Conservation (phyloP, 2,888 invertebrate species). For the Harpalus rufipes region DNA sequence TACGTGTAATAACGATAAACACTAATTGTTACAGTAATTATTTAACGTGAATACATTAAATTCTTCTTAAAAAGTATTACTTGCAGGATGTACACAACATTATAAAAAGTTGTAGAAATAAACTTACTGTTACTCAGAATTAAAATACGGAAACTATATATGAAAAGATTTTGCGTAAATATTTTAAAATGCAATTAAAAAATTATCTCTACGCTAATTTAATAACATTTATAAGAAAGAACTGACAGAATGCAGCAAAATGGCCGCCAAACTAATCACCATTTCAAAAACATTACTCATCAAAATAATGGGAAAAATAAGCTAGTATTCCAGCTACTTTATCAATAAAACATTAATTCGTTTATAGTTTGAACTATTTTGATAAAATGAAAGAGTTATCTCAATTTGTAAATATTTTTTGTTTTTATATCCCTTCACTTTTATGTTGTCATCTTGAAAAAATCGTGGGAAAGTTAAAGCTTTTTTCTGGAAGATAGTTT, state of each 20-base stretch:
- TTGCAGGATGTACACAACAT: conserved; percentile 59
- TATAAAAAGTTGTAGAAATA: conserved; percentile 43
- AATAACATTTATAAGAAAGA: conserved; percentile 68
- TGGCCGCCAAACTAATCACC: conserved; percentile 67
- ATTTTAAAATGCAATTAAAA: conserved; percentile 67
- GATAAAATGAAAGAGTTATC: conserved; percentile 16
- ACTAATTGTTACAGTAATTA: conserved; percentile 40
- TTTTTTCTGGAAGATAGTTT: conserved; percentile 61
- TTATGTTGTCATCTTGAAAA: conserved; percentile 55
- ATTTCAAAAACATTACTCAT: conserved; percentile 59
- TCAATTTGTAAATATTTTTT: conserved; percentile 41
- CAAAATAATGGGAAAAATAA: conserved; percentile 52
- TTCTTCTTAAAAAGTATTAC: conserved; percentile 59
- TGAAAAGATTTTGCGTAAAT: conserved; percentile 61
- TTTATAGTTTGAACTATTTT: background rate
- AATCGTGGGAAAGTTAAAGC: conserved; percentile 59
- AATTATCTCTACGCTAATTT: conserved; percentile 66
- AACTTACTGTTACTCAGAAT: conserved; percentile 51
- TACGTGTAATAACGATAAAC: conserved; percentile 28
- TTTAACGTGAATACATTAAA: conserved; percentile 41
- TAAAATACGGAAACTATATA: conserved; percentile 55
- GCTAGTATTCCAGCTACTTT: conserved; percentile 6
- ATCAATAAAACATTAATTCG: conserved; percentile 13
- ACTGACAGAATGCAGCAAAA: conserved; percentile 69
- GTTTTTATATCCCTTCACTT: conserved; percentile 27